Evolutionary conservation across 1,140 invertebrate genomes (phyloP).

Genomic region (Teleogryllus occipitalis): DNA sequence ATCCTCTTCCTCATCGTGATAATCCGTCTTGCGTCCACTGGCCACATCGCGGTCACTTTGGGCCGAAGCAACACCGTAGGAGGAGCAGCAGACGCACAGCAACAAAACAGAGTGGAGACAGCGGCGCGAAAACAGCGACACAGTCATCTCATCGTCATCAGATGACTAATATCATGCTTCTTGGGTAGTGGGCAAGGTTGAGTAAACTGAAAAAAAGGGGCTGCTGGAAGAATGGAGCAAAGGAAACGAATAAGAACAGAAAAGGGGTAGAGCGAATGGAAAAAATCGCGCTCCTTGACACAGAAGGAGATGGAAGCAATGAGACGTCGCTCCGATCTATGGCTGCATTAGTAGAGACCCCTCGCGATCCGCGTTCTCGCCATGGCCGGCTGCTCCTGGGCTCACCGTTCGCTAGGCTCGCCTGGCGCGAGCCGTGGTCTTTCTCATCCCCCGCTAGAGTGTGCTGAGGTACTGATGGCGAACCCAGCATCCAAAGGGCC

Average conservation of each 20-base stretch:
- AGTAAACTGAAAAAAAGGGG: neutral
- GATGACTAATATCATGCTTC: neutral
- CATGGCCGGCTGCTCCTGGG: neutral
- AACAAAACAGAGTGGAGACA: conserved; percentile 4
- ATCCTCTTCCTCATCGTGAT: neutral
- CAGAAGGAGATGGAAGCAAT: neutral
- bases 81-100: neutral
- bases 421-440: neutral
- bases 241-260: neutral
- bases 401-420: neutral
- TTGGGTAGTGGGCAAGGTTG: neutral
- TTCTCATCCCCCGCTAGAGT: neutral
- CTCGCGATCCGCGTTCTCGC: neutral
- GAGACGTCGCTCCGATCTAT: neutral
- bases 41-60: neutral
- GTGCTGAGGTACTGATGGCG: neutral
- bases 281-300: neutral
- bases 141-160: conserved; percentile 3
- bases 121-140: neutral
- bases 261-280: neutral
- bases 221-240: neutral
- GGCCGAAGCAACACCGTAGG: neutral
- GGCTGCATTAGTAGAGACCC: neutral
- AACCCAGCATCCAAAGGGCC: too few relatives aligned
- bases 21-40: neutral